A percentile compares a stretch with the other conserved stretches of the same genome.
Evolutionary conservation across 1,140 invertebrate species (phyloP).

Genomic region (Popillia japonica): DNA sequence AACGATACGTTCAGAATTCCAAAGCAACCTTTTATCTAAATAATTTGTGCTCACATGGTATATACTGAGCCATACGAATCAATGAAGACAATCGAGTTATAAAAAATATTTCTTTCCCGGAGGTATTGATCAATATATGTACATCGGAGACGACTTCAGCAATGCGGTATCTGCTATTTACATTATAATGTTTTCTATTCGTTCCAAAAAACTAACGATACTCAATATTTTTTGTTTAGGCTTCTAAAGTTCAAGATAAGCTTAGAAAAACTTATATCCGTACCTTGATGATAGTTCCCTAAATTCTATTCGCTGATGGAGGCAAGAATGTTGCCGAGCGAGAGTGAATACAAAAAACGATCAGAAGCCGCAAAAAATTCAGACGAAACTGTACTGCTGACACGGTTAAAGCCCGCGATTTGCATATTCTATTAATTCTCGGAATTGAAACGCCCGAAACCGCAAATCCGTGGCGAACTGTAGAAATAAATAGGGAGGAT

Average conservation of each 20-base stretch:
- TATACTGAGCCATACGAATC: too few relatives aligned
- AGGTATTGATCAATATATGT: too few relatives aligned
- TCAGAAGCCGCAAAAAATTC: slow-evolving; percentile 9
- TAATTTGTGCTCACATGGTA: too few relatives aligned
- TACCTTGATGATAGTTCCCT: not conserved
- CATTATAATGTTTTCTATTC: too few relatives aligned
- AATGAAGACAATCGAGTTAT: too few relatives aligned
- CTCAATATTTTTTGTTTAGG: not conserved
- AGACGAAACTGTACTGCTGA: not conserved
- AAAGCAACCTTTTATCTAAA: too few relatives aligned
- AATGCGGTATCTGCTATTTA: too few relatives aligned
- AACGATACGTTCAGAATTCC: too few relatives aligned
- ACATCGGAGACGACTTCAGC: too few relatives aligned
- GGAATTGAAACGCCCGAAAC: slow-evolving; percentile 13
- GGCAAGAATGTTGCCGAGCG: not conserved
- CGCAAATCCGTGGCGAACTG: slow-evolving; percentile 7
- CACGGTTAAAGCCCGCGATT: slow-evolving; percentile 7
- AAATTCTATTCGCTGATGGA: not conserved
- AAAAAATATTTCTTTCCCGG: too few relatives aligned
- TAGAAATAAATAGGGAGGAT: slow-evolving; percentile 1
- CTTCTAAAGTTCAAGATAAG: not conserved
- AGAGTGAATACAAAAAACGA: not conserved
- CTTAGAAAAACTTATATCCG: not conserved
- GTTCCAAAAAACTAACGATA: not conserved
- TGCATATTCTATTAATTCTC: slow-evolving; percentile 19